Conservation (phyloP, 2,113 vertebrate species). For the Saimiri boliviensis region DNA sequence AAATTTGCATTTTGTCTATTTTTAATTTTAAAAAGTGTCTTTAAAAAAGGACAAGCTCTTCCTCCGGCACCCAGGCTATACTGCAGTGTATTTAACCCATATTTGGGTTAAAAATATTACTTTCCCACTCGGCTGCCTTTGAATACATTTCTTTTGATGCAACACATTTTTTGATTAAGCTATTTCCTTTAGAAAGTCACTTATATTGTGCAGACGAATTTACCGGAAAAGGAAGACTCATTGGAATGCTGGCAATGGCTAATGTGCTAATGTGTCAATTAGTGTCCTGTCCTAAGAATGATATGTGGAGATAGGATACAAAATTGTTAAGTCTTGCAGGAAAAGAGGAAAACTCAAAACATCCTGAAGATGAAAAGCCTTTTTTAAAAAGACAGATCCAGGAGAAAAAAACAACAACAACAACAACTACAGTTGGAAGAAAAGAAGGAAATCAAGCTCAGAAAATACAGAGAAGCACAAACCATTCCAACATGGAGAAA, state of each 20-base stretch:
- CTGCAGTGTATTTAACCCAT: too few species aligned
- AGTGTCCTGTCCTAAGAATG: neutral
- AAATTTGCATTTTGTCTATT: too few species aligned
- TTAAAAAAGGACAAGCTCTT: too few species aligned
- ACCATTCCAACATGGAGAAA: neutral
- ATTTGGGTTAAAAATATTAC: neutral
- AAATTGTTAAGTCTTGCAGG: neutral
- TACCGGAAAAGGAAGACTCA: neutral
- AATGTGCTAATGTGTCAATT: neutral
- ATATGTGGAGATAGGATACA: neutral
- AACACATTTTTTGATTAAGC: neutral
- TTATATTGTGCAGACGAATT: neutral
- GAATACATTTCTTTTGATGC: neutral
- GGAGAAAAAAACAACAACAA: neutral
- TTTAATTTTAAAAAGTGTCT: too few species aligned
- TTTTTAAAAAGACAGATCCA: neutral
- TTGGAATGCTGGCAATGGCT: neutral
- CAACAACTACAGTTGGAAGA: neutral
- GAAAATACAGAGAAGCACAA: neutral
- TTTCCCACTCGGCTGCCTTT: neutral
- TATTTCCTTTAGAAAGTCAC: slow-evolving; percentile 22
- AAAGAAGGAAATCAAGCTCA: neutral
- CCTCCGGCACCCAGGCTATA: too few species aligned
- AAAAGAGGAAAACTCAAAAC: neutral
- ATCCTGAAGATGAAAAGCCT: neutral